Evolutionary conservation across 2,113 vertebrate species (phyloP).

Genomic region (Piaya cayana): DNA sequence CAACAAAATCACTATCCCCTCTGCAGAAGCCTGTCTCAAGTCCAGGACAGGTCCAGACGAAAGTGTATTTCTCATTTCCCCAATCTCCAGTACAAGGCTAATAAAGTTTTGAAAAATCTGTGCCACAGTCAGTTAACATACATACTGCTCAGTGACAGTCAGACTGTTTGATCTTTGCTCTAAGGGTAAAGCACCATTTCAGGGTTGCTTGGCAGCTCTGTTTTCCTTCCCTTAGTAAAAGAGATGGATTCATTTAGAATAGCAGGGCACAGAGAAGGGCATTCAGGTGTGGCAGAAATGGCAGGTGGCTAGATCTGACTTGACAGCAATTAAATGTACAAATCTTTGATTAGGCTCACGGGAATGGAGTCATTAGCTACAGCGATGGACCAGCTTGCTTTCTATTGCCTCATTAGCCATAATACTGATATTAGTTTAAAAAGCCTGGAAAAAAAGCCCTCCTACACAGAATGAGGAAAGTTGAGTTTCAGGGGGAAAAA

Average conservation of each 20-base stretch:
- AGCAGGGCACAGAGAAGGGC: constrained; percentile 64
- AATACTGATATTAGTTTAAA: constrained; percentile 77
- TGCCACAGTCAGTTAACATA: constrained; percentile 27
- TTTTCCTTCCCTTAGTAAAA: constrained; percentile 79
- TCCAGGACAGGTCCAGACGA: neutral
- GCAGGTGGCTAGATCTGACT: constrained; percentile 92
- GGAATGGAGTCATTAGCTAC: constrained; percentile 88
- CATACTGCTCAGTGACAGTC: constrained; percentile 32
- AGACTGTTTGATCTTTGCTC: constrained; percentile 69
- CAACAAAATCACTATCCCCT: neutral
- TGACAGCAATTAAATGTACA: constrained; percentile 94
- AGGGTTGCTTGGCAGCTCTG: constrained; percentile 85
- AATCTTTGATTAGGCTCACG: constrained; percentile 90
- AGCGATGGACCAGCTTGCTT: constrained; percentile 79
- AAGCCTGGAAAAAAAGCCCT: constrained; percentile 61
- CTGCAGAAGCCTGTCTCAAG: neutral
- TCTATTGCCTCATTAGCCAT: constrained; percentile 80
- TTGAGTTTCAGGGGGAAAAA: constrained; percentile 48
- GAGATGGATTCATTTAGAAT: constrained; percentile 85
- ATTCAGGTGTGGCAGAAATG: constrained; percentile 85
- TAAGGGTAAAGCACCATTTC: constrained; percentile 69
- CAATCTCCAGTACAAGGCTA: neutral
- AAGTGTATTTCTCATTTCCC: neutral
- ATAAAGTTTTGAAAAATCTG: constrained; percentile 8
- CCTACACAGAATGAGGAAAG: constrained; percentile 53